Evolutionary conservation across 2,797 vertebrate species (phyloP).

Genomic region (Ispidina lecontei): DNA sequence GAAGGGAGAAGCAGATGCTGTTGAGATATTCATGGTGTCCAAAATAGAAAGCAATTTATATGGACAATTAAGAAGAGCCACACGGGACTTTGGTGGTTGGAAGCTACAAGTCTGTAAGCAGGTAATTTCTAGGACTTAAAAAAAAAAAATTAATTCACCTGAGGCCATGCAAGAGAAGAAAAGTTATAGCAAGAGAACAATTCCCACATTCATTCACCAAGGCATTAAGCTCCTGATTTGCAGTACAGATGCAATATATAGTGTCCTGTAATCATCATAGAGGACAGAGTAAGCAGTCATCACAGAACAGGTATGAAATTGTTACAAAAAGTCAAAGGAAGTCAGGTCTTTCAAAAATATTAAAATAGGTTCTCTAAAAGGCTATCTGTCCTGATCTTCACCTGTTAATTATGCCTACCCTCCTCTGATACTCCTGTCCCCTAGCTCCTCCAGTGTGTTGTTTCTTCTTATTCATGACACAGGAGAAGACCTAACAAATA

Average conservation of each 20-base stretch:
- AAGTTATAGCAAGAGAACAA: slow-evolving; percentile 52
- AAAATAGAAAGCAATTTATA: slow-evolving; percentile 82
- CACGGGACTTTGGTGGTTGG: slow-evolving; percentile 61
- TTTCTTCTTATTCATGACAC: not conserved
- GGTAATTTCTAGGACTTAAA: slow-evolving; percentile 57
- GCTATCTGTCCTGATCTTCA: not conserved
- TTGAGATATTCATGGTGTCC: slow-evolving; percentile 71
- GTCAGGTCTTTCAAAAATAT: not conserved
- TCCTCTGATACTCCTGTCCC: not conserved
- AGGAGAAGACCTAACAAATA: not conserved
- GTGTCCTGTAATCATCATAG: not conserved
- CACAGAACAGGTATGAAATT: not conserved
- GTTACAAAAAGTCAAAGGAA: not conserved
- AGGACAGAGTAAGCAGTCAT: not conserved
- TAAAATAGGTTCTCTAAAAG: not conserved
- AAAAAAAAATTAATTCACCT: slow-evolving; percentile 49
- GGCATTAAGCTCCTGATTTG: slow-evolving; percentile 20
- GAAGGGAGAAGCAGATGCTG: slow-evolving; percentile 70
- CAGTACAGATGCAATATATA: not conserved
- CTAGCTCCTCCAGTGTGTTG: not conserved
- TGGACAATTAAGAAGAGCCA: slow-evolving; percentile 79
- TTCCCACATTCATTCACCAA: slow-evolving; percentile 46
- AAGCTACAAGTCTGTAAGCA: slow-evolving; percentile 62
- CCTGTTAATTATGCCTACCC: not conserved
- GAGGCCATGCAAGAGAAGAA: slow-evolving; percentile 44